Percentiles rank a stretch among this genome's conserved stretches.
Evolutionary conservation across 37 sponge, comb jelly and placozoan species (phyloP).

Genomic region (Bolinopsis microptera): DNA sequence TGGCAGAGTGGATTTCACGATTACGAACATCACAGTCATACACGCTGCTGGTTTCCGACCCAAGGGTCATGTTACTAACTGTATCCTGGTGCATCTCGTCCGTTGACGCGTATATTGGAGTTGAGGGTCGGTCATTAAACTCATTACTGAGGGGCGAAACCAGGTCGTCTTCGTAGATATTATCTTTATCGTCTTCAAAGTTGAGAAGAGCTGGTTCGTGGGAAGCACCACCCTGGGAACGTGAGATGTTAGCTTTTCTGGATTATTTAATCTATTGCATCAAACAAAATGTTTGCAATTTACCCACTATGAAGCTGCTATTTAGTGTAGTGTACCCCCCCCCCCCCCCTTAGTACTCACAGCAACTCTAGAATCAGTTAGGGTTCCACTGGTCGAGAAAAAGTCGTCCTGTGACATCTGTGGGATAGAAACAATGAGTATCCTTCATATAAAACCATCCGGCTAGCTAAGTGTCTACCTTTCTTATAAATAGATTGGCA

Average conservation of each 20-base stretch:
- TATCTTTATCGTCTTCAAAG: background rate
- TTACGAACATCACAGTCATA: slow-evolving; percentile 46
- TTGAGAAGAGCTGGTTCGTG: background rate
- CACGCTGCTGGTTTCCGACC: slow-evolving; percentile 8
- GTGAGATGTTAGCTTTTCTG: no score
- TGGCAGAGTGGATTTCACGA: slow-evolving; percentile 36
- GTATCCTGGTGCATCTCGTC: slow-evolving; percentile 7
- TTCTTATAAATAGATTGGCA: no score
- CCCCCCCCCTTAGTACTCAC: no score
- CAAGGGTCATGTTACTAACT: slow-evolving; percentile 20
- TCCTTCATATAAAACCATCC: no score
- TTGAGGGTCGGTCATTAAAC: background rate
- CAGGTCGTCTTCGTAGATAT: slow-evolving; percentile 42
- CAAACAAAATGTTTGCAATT: no score
- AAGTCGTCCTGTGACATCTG: background rate
- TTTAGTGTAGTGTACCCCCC: no score
- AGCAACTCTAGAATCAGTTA: background rate
- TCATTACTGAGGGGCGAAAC: no score
- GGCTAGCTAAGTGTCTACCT: no score
- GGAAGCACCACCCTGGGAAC: background rate
- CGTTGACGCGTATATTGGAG: background rate
- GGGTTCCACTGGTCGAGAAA: background rate
- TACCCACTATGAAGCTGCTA: no score
- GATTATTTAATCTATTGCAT: background rate
- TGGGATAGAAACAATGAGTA: no score